Base-by-base conservation (phyloP, 2,797 vertebrate species). In the Novumbra hubbsi region DNA sequence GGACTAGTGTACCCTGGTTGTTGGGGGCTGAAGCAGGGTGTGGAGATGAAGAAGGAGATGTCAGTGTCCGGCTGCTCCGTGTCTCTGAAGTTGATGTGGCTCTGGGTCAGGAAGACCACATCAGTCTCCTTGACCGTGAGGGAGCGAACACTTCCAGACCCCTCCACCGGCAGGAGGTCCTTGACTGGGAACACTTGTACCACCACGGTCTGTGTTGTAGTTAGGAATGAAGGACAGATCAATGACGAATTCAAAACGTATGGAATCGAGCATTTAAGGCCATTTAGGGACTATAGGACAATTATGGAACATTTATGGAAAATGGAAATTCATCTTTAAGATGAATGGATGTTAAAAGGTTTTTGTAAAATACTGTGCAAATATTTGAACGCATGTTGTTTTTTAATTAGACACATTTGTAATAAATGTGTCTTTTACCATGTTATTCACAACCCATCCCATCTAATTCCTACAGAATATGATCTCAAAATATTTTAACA, bases 91-190 rank as follows among this genome's bases (percentile, higher is more conserved):
- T 82, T 79, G 19, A 95, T 90, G 15, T 95, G 90, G 82, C 75
- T 62, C 78, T 82, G 91, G 12, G 91, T 92, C 78, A 95, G 78
- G 76, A 88, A 81, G 72, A 89, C 88, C 77, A 94, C 88, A 50
- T 95, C 92, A 0, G 92, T 94, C 91, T 95, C 94, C 87, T 85
- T 94, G 74, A 95, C 86, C 5, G 84, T 76, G 77, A 94, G 86
- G 28, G 89, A 90, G 34, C 91, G 89, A 5, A 87, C 67, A 7
- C 85, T 88, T 68, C 87, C 90, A 0, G 79, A 34, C 5, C 83
- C 83, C 84, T 95, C 90, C 79, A 88, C 84, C 4, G 94, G 93
- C 6, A 94, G 81, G 89, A 93, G 92, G 85, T 95, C 92, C 77
- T 94, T 94, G 76, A 95, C 90, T 1, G 87, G 68, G 70, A 89